Conservation (phyloP, 1,140 invertebrate species). For the Physella acuta region DNA sequence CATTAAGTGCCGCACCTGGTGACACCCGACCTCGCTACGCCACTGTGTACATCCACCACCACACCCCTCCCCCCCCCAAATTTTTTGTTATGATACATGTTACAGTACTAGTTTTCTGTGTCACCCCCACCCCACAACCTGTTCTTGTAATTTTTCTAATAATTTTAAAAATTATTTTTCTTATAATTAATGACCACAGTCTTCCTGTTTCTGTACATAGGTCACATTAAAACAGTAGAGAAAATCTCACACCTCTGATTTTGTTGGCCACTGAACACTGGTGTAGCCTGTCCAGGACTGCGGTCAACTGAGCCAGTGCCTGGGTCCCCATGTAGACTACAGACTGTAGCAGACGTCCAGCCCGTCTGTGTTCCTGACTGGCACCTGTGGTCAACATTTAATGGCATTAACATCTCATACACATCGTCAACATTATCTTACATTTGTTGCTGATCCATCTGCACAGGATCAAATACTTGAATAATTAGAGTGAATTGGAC, state of each 20-base stretch:
- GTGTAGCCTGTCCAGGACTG: slow-evolving; percentile 4
- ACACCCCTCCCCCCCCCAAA: no score
- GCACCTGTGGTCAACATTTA: no score
- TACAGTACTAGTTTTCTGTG: no score
- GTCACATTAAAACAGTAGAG: background rate
- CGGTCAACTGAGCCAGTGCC: background rate
- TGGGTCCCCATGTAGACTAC: slow-evolving; percentile 15
- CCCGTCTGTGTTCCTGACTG: slow-evolving; percentile 4
- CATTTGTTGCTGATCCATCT: no score
- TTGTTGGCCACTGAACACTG: slow-evolving; percentile 8
- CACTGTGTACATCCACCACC: no score
- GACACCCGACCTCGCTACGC: no score
- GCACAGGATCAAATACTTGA: no score
- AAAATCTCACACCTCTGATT: slow-evolving; percentile 14
- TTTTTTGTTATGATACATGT: no score
- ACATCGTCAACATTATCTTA: no score
- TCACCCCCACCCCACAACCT: background rate
- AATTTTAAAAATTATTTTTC: background rate
- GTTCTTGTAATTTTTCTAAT: background rate
- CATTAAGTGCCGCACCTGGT: no score
- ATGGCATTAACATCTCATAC: no score
- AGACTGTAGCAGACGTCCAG: slow-evolving; percentile 8
- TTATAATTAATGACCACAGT: background rate
- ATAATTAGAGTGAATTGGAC: no score
- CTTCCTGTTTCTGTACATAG: background rate